Evolutionary conservation across 2,113 vertebrate genomes (phyloP).

Genomic region (Verasper variegatus): DNA sequence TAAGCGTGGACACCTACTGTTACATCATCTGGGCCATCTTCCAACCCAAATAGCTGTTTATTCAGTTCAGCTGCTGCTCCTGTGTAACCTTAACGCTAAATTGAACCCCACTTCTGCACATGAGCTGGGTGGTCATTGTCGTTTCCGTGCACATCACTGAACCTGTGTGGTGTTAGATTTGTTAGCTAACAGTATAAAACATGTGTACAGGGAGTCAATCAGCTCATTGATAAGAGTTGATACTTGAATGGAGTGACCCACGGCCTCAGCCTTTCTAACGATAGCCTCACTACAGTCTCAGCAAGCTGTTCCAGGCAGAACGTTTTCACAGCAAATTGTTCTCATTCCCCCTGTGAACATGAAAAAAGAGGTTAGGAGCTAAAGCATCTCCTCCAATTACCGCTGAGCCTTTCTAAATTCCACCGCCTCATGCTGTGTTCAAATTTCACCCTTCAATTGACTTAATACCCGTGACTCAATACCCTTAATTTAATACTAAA

Average conservation of each 20-base stretch:
- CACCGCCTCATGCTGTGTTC: constrained; percentile 39
- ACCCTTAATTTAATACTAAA: constrained; percentile 62
- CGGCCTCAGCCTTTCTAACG: background rate
- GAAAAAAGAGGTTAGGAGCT: constrained; percentile 35
- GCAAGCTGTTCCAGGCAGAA: constrained; percentile 11
- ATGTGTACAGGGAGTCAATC: background rate
- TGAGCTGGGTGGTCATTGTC: too few species aligned
- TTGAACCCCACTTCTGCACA: too few species aligned
- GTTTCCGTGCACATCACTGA: background rate
- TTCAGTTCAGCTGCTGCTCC: too few species aligned
- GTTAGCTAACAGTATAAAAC: background rate
- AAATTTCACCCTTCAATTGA: constrained; percentile 66
- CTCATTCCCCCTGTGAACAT: constrained; percentile 17
- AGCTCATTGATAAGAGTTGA: background rate
- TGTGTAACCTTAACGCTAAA: background rate
- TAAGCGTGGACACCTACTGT: background rate
- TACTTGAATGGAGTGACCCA: background rate
- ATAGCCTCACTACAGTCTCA: background rate
- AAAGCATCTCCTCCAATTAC: constrained; percentile 55
- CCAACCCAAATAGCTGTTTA: too few species aligned
- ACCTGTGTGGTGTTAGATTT: background rate
- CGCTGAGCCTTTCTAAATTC: constrained; percentile 40
- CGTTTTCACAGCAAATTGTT: constrained; percentile 42
- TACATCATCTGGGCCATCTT: too few species aligned
- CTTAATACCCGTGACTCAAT: constrained; percentile 61